Evolutionary conservation across 2,113 vertebrate species (phyloP).

Genomic region (Illadopsis cleaveri): DNA sequence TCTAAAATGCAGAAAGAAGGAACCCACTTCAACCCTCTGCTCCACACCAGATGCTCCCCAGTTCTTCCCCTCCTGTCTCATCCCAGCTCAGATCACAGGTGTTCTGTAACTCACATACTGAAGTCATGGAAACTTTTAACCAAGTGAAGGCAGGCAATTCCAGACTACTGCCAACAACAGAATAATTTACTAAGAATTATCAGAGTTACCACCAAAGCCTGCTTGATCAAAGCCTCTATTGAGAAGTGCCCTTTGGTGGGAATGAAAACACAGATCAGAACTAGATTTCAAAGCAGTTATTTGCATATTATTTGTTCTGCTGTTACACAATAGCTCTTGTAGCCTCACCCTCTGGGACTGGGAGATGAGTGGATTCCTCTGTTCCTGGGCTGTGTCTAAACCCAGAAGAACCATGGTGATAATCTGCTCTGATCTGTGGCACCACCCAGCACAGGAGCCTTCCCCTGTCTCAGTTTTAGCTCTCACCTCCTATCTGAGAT

Average conservation of each 20-base stretch:
- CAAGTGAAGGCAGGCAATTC: neutral
- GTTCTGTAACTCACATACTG: fast-evolving
- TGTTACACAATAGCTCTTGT: neutral
- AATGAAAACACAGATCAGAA: neutral
- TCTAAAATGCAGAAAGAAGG: neutral
- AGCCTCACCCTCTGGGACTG: neutral
- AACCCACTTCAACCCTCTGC: fast-evolving
- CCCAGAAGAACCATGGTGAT: neutral
- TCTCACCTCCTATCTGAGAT: neutral
- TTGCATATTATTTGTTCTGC: constrained; percentile 21
- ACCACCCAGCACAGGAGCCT: neutral
- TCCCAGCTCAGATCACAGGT: neutral
- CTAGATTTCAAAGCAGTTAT: neutral
- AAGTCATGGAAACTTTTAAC: neutral
- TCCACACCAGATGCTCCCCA: neutral
- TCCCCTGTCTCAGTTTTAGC: neutral
- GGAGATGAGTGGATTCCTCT: neutral
- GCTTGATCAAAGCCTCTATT: neutral
- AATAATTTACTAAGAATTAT: neutral
- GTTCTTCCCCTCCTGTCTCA: neutral
- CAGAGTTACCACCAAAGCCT: neutral
- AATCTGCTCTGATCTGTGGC: neutral
- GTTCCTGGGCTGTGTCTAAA: neutral
- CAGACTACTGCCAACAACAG: neutral
- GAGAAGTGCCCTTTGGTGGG: neutral